These are phyloP conservation scores for Botia almorhae DNA, from an alignment of 2,797 vertebrate genomes.

Conservation along the genomic window DNA sequence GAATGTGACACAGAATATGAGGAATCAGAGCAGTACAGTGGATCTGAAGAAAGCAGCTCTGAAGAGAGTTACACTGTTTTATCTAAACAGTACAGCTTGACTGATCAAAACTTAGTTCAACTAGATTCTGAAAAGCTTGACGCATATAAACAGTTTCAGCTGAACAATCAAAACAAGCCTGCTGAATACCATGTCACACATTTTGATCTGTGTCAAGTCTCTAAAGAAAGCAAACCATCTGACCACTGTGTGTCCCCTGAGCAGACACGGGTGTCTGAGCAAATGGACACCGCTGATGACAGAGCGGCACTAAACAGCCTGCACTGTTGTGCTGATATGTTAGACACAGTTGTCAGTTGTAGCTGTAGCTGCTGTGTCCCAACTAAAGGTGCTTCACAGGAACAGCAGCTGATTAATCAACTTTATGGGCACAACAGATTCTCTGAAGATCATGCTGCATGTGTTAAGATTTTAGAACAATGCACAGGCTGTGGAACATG, in stretches of 20 bases:
- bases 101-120: slow-evolving; percentile 32
- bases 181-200: slow-evolving; percentile 53
- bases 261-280: slow-evolving; percentile 49
- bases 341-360: slow-evolving; percentile 18
- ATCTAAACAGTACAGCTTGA: slow-evolving; percentile 23
- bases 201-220: slow-evolving; percentile 61
- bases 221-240: slow-evolving; percentile 64
- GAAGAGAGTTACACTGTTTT: not conserved
- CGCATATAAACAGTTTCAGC: slow-evolving; percentile 41
- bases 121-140: slow-evolving; percentile 37
- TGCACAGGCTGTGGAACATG: slow-evolving; percentile 58
- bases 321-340: slow-evolving; percentile 19
- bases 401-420: slow-evolving; percentile 39
- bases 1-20: slow-evolving; percentile 24
- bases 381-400: slow-evolving; percentile 17
- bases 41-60: not conserved
- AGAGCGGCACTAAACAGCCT: slow-evolving; percentile 7
- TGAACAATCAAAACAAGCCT: slow-evolving; percentile 46
- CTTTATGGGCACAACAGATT: slow-evolving; percentile 54
- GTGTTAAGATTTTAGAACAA: slow-evolving; percentile 60
- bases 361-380: slow-evolving; percentile 16
- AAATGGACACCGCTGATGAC: slow-evolving; percentile 47
- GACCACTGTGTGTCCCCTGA: slow-evolving; percentile 63
- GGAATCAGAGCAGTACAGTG: slow-evolving; percentile 20
- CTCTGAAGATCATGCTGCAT: slow-evolving; percentile 56